Conservation (phyloP, 2,888 invertebrate species). For the Agapostemon virescens region DNA sequence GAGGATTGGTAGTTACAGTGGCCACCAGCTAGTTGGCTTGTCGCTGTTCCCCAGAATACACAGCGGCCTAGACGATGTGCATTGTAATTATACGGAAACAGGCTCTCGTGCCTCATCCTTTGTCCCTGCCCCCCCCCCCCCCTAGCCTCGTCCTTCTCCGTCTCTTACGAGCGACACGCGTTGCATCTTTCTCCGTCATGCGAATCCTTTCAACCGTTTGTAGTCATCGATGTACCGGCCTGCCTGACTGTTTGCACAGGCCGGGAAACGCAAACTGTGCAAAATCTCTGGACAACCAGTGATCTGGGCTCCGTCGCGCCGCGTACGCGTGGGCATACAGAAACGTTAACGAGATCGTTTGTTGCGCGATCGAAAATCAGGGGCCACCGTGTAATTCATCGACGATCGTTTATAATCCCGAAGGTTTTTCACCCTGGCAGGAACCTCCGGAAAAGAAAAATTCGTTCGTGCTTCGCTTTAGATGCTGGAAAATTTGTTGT, state of each 20-base stretch:
- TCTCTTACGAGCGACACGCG: background rate
- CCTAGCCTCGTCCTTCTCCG: conserved; percentile 9
- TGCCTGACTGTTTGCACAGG: conserved; percentile 47
- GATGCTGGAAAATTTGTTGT: background rate
- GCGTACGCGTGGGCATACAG: conserved; percentile 23
- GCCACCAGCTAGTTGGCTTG: conserved; percentile 65
- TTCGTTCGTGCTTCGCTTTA: background rate
- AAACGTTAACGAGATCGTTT: conserved; percentile 44
- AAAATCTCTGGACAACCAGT: conserved; percentile 43
- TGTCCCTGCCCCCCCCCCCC: conserved; percentile 14
- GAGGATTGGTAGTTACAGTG: conserved; percentile 48
- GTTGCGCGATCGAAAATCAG: conserved; percentile 25
- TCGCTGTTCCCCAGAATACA: conserved; percentile 67
- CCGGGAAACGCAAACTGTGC: conserved; percentile 46
- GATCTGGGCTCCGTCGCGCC: conserved; percentile 28
- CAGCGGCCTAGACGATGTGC: conserved; percentile 69
- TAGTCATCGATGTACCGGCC: conserved; percentile 36
- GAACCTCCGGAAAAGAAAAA: too few species aligned
- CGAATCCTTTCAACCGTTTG: conserved; percentile 44
- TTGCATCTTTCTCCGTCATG: conserved; percentile 4
- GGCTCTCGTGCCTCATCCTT: conserved; percentile 53
- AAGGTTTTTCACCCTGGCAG: background rate
- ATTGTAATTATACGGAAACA: conserved; percentile 72
- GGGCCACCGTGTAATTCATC: background rate
- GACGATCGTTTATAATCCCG: conserved; percentile 11